A percentile compares a stretch with the other conserved stretches of the same genome.
Conservation (phyloP, 2,888 invertebrate genomes). For the Patella pellucida region DNA sequence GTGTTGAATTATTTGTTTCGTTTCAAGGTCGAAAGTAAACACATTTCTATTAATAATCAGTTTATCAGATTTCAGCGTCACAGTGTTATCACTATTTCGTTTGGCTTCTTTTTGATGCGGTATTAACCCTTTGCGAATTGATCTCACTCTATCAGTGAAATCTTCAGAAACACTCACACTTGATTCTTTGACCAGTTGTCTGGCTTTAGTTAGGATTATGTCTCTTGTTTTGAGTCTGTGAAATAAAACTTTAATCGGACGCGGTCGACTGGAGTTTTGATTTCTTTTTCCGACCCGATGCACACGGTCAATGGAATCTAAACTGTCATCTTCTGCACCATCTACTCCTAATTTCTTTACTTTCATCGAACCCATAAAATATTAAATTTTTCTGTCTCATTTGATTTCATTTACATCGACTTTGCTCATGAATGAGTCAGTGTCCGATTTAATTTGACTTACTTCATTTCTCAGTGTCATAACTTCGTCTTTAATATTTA, state of each 20-base stretch:
- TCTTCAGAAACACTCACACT: background rate
- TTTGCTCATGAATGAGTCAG: background rate
- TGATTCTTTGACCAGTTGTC: constrained; percentile 8
- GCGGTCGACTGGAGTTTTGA: background rate
- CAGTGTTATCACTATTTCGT: background rate
- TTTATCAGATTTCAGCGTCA: background rate
- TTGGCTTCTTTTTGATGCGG: background rate
- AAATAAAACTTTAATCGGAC: constrained; percentile 4
- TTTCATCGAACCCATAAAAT: constrained; percentile 3
- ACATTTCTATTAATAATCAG: background rate
- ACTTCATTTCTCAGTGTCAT: background rate
- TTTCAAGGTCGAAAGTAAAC: background rate
- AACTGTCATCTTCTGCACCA: background rate
- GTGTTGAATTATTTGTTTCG: background rate
- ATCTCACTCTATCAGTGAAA: background rate
- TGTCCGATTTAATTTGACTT: background rate
- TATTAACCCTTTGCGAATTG: background rate
- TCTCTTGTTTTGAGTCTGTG: constrained; percentile 8
- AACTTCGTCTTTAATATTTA: constrained; percentile 1
- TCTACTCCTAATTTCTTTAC: background rate
- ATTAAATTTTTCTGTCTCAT: constrained; percentile 8
- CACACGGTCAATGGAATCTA: background rate
- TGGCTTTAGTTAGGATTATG: constrained; percentile 1
- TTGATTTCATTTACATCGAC: constrained; percentile 3
- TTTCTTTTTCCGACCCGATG: constrained; percentile 1